A percentile compares a stretch with the other conserved stretches of the same genome.
Evolutionary conservation across 2,888 invertebrate species (phyloP).

Genomic region (Aphidius colemani): DNA sequence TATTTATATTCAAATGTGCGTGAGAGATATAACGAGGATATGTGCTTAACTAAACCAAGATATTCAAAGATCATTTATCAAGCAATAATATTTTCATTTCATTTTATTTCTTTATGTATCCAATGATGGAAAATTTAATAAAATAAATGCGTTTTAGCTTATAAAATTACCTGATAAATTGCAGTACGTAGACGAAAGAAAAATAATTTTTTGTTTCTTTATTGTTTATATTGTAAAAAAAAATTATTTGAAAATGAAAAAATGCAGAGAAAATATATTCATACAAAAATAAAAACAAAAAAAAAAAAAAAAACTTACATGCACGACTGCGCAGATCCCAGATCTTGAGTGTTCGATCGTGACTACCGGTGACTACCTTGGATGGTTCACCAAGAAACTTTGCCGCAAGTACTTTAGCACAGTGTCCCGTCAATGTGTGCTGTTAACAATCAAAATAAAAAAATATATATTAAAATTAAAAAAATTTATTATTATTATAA

Average conservation of each 20-base stretch:
- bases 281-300: background rate
- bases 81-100: no score
- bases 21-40: background rate
- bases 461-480: slow-evolving; percentile 16
- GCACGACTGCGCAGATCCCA: slow-evolving; percentile 95
- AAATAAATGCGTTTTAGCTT: no score
- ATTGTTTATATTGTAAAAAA: background rate
- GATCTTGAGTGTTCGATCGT: slow-evolving; percentile 96
- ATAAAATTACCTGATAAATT: no score
- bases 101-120: no score
- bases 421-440: slow-evolving; percentile 94
- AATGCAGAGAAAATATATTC: background rate
- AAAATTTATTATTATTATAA: background rate
- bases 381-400: slow-evolving; percentile 91
- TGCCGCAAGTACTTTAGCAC: slow-evolving; percentile 96
- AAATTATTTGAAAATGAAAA: slow-evolving; percentile 8
- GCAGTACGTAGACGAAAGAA: background rate
- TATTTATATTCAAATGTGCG: slow-evolving; percentile 6
- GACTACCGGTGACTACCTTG: slow-evolving; percentile 96
- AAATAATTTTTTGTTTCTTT: slow-evolving; percentile 10
- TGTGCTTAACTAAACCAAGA: background rate
- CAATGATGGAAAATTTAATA: no score
- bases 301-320: slow-evolving; percentile 68
- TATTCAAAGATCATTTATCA: no score
- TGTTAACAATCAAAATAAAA: slow-evolving; percentile 57